Evolutionary conservation across 2,888 invertebrate species (phyloP).

Genomic region (Trachelus stipa): DNA sequence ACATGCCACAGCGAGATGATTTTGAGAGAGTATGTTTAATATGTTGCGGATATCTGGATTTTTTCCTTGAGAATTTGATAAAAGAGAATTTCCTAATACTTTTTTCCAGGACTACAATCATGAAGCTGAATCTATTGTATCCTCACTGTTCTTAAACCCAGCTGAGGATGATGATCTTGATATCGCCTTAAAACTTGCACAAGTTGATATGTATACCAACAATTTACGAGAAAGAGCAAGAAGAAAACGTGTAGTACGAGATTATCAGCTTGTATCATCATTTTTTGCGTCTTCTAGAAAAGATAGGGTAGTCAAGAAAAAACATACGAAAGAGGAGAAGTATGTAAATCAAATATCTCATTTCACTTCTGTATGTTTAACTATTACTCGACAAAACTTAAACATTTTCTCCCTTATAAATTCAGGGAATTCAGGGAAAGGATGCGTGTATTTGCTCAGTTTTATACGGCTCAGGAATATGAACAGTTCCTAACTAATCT

Average conservation of each 20-base stretch:
- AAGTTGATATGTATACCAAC: slow-evolving; percentile 92
- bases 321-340: slow-evolving; percentile 84
- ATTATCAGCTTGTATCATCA: slow-evolving; percentile 89
- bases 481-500: slow-evolving; percentile 82
- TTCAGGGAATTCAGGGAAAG: slow-evolving; percentile 84
- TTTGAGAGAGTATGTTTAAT: slow-evolving; percentile 82
- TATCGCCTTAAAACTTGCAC: slow-evolving; percentile 87
- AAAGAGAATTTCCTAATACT: background rate
- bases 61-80: background rate
- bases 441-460: slow-evolving; percentile 87
- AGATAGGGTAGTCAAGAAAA: slow-evolving; percentile 70
- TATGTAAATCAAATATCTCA: slow-evolving; percentile 59
- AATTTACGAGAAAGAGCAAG: slow-evolving; percentile 86
- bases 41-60: background rate
- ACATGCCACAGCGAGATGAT: slow-evolving; percentile 96
- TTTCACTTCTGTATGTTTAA: background rate
- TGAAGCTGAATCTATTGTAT: slow-evolving; percentile 91
- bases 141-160: slow-evolving; percentile 82
- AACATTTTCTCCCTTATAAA: slow-evolving; percentile 21
- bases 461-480: slow-evolving; percentile 88
- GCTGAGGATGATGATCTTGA: slow-evolving; percentile 92
- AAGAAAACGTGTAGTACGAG: slow-evolving; percentile 89
- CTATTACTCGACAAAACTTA: background rate
- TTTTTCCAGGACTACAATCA: slow-evolving; percentile 86
- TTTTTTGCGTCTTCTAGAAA: slow-evolving; percentile 79